Evolutionary conservation across 2,797 vertebrate genomes (phyloP), one percentile per base, ranked within the genome.

Genomic region (Chelidonichthys spinosus): DNA sequence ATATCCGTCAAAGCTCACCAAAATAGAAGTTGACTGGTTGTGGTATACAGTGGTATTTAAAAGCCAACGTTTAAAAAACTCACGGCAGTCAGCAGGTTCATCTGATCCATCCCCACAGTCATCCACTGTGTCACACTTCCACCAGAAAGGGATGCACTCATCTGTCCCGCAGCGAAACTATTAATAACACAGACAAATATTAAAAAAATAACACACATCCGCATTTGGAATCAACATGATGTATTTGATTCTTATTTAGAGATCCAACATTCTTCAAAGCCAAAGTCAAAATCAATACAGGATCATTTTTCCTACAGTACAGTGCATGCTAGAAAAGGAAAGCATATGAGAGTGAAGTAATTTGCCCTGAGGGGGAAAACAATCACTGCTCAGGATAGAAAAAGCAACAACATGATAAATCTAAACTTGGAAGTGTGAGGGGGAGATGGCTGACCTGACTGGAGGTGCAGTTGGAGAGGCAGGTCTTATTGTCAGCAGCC

Each of bases 101-200:
- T 99, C 98, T 2, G 98, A 99, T 65, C 98, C 96, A 35, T 99
- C 98, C 0, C 98, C 98, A 7, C 98, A 99, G 90, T 99, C 98
- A 35, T 99, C 98, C 9, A 99, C 97, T 0, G 97, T 99, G 92
- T 99, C 98, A 82, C 98, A 99, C 88, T 99, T 99, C 98, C 98
- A 99, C 98, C 98, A 99, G 83, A 99, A 99, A 0, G 98, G 98
- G 86, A 99, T 99, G 64, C 98, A 99, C 92, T 99, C 98, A 82
- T 99, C 98, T 2, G 97, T 99, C 78, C 96, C 98, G 66, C 98
- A 99, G 65, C 97, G 97, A 85, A 99, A 99, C 98, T 99, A 81
- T 7, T 50, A 76, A 42, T 4, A 42, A n/a, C 67, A 43, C 44
- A 33, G 35, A 67, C 11, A 55, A 39, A 78, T 25, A 59, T 40